phyloP scores from a whole-genome alignment of 2,797 vertebrate genomes.

The Cryptoblepharus egeriae region DNA sequence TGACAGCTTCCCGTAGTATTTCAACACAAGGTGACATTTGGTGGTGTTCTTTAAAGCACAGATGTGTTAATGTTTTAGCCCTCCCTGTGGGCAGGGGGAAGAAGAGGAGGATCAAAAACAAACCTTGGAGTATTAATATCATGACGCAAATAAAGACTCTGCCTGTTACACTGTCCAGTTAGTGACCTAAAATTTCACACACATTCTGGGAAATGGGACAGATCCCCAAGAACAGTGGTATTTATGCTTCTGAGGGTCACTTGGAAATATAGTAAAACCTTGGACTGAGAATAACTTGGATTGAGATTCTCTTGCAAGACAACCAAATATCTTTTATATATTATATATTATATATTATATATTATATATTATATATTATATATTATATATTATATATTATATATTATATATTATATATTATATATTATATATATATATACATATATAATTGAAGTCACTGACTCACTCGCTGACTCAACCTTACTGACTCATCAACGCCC shows the following conservation, averaged over 20 bases:
- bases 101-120: not conserved
- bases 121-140: slow-evolving; percentile 8
- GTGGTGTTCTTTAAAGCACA: slow-evolving; percentile 3
- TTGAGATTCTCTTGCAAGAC: too few species aligned
- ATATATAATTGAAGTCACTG: too few species aligned
- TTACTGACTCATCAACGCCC: too few species aligned
- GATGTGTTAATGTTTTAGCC: not conserved
- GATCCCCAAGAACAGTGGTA: not conserved
- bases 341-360: too few species aligned
- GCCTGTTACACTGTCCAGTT: not conserved
- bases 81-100: not conserved
- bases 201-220: not conserved
- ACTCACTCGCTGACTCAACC: too few species aligned
- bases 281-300: too few species aligned
- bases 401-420: too few species aligned
- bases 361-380: too few species aligned
- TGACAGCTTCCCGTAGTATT: slow-evolving; percentile 4
- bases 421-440: too few species aligned
- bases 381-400: too few species aligned
- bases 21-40: slow-evolving; percentile 8
- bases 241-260: not conserved
- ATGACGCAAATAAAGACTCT: not conserved
- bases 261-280: not conserved
- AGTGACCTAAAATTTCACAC: not conserved
- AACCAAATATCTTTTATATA: too few species aligned